A percentile compares a stretch with the other conserved stretches of the same genome.
Evolutionary conservation across 2,797 vertebrate genomes (phyloP).

Genomic region (Coluber constrictor): DNA sequence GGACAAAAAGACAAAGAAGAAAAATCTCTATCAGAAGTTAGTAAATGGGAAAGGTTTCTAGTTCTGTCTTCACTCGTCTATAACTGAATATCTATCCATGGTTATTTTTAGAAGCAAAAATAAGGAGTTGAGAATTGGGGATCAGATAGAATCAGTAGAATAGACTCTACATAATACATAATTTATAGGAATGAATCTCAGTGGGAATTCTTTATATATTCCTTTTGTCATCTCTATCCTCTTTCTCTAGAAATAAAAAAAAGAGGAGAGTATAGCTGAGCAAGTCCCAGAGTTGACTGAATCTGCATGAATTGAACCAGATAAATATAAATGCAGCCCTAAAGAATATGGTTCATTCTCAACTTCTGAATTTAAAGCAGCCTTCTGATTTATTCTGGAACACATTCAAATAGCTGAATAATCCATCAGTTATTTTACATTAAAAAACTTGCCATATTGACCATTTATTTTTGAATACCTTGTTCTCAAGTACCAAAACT

Average conservation of each 20-base stretch:
- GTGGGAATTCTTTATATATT: slow-evolving; percentile 55
- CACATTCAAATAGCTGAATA: slow-evolving; percentile 21
- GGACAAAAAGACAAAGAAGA: neutral
- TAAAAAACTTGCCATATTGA: slow-evolving; percentile 8
- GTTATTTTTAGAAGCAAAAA: slow-evolving; percentile 68
- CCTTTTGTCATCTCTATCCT: slow-evolving; percentile 49
- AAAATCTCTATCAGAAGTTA: slow-evolving; percentile 47
- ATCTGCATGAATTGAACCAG: slow-evolving; percentile 52
- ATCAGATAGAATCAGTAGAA: slow-evolving; percentile 64
- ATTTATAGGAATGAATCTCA: slow-evolving; percentile 67
- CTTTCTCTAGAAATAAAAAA: slow-evolving; percentile 51
- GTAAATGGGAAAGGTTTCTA: slow-evolving; percentile 54
- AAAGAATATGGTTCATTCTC: slow-evolving; percentile 47
- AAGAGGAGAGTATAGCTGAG: slow-evolving; percentile 3
- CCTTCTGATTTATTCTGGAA: slow-evolving; percentile 17
- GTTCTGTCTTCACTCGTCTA: slow-evolving; percentile 45
- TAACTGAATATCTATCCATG: slow-evolving; percentile 55
- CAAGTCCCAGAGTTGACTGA: slow-evolving; percentile 53
- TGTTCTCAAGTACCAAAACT: neutral
- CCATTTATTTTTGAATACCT: slow-evolving; percentile 4
- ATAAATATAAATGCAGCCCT: slow-evolving; percentile 46
- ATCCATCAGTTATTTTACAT: slow-evolving; percentile 25
- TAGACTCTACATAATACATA: slow-evolving; percentile 64
- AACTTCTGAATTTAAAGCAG: slow-evolving; percentile 34
- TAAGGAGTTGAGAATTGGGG: slow-evolving; percentile 62